Evolutionary conservation across 23 tunicate genomes (phyloP).

Genomic region (Oikopleura dioica): DNA sequence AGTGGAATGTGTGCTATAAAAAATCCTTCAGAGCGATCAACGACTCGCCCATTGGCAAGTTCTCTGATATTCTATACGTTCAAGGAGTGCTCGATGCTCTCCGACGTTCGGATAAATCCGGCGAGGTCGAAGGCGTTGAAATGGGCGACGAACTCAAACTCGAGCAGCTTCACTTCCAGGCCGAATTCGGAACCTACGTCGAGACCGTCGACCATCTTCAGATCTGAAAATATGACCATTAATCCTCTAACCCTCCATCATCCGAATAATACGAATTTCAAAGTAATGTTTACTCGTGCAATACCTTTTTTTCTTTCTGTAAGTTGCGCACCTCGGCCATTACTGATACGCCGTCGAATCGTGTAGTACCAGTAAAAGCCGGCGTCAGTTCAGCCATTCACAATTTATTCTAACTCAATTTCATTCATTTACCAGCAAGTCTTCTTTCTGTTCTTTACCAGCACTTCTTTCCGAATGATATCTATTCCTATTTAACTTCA

Average conservation of each 20-base stretch:
- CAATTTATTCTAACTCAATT: too few species aligned
- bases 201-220: slow-evolving; percentile 6
- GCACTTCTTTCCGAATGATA: too few species aligned
- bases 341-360: too few species aligned
- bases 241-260: background rate
- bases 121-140: background rate
- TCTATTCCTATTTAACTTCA: too few species aligned
- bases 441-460: too few species aligned
- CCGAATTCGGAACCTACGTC: background rate
- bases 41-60: background rate
- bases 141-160: background rate
- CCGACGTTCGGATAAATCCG: slow-evolving; percentile 6
- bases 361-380: too few species aligned
- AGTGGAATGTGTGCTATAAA: too few species aligned
- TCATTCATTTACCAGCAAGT: too few species aligned
- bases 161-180: background rate
- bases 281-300: background rate
- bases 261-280: slow-evolving; percentile 6
- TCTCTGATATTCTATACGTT: background rate
- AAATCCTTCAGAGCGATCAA: background rate
- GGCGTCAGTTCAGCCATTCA: too few species aligned
- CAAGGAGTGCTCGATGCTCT: slow-evolving; percentile 3
- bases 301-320: too few species aligned
- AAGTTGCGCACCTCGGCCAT: too few species aligned
- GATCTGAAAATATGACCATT: background rate